A percentile compares a stretch with the other conserved stretches of the same genome.
These are phyloP conservation scores for Pristionchus entomophagus DNA, from an alignment of 2,888 invertebrate genomes.

Conservation along the genomic window DNA sequence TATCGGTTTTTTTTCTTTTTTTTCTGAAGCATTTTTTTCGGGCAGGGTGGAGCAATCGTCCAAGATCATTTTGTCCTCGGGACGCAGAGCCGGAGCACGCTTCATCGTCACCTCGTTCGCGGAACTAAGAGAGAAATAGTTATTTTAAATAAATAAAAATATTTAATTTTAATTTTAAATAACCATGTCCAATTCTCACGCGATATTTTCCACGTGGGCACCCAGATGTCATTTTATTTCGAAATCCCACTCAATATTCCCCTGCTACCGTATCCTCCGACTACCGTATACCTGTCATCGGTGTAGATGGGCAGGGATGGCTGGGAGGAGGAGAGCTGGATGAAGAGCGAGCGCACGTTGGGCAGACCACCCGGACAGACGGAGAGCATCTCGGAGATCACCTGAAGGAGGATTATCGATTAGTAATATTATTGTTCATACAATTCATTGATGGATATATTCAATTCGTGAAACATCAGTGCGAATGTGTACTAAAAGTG, in stretches of 20 bases:
- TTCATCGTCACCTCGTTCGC: constrained; percentile 17
- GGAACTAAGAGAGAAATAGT: background rate
- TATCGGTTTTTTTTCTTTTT: too few species aligned
- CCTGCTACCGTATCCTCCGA: too few species aligned
- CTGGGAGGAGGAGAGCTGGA: constrained; percentile 52
- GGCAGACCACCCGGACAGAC: constrained; percentile 68
- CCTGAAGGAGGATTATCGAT: constrained; percentile 40
- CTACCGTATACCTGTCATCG: constrained; percentile 60
- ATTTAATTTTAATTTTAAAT: background rate
- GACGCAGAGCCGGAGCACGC: constrained; percentile 23
- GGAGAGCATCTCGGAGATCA: constrained; percentile 55
- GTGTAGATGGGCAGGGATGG: constrained; percentile 59
- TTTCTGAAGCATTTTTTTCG: too few species aligned
- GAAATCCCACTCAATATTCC: background rate
- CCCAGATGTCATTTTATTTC: background rate
- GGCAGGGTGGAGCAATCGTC: constrained; percentile 71
- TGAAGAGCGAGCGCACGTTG: constrained; percentile 65
- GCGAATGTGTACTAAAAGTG: too few species aligned
- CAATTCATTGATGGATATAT: too few species aligned
- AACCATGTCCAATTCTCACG: background rate
- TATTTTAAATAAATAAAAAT: background rate
- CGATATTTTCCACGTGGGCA: background rate
- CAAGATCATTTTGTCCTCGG: constrained; percentile 50
- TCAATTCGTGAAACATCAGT: too few species aligned
- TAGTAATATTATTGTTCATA: background rate